These are phyloP conservation scores for Standfussiana lucernea DNA, from an alignment of 2,888 invertebrate genomes.

Conservation along the genomic window DNA sequence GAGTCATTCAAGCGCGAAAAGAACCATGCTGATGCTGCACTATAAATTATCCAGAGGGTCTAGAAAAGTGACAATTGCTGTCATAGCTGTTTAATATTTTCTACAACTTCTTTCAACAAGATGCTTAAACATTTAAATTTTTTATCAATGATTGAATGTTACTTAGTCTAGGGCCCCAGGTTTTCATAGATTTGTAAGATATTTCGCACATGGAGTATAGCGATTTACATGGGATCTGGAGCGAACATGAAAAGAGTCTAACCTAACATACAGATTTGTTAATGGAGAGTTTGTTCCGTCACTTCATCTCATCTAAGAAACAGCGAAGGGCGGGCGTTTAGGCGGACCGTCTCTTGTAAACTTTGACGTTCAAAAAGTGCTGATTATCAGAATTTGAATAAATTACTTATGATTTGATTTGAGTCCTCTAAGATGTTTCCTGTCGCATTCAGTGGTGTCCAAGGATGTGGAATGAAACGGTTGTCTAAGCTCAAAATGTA, in stretches of 20 bases:
- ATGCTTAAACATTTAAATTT: not conserved
- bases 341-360: no score
- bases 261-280: no score
- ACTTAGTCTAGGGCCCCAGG: not conserved
- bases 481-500: not conserved
- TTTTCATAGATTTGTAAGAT: not conserved
- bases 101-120: not conserved
- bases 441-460: not conserved
- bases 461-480: not conserved
- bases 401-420: no score
- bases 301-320: no score
- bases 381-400: no score
- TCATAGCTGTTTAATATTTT: not conserved
- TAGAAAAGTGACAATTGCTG: not conserved
- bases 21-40: not conserved
- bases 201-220: not conserved
- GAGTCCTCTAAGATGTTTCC: not conserved
- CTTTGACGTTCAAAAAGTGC: no score
- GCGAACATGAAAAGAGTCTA: not conserved
- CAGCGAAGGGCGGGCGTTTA: no score
- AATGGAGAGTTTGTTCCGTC: no score
- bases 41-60: not conserved
- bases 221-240: not conserved
- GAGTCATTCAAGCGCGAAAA: not conserved
- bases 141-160: not conserved